Evolutionary conservation across 1,140 invertebrate species (phyloP).

Genomic region (Polypedilum vanderplanki): DNA sequence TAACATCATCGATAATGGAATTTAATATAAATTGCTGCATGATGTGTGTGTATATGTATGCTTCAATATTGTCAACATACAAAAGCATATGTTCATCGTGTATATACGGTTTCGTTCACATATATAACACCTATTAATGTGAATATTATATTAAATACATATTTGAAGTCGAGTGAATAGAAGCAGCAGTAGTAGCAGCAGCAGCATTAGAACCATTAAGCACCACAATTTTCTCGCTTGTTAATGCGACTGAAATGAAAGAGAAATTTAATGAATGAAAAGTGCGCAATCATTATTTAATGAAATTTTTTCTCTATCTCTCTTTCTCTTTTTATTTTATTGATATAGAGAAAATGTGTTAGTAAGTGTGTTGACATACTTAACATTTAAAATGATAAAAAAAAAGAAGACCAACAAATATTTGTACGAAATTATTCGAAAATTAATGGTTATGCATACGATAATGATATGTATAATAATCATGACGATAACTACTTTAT

Average conservation of each 20-base stretch:
- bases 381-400: too few relatives aligned
- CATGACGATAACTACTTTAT: too few relatives aligned
- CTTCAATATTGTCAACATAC: neutral
- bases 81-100: neutral
- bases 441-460: too few relatives aligned
- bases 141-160: neutral
- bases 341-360: too few relatives aligned
- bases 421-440: too few relatives aligned
- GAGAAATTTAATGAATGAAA: constrained; percentile 19
- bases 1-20: constrained; percentile 13
- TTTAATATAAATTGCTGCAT: constrained; percentile 4
- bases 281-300: constrained; percentile 18
- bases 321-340: too few relatives aligned
- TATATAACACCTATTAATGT: neutral
- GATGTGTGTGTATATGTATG: neutral
- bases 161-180: neutral
- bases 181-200: neutral
- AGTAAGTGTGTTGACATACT: too few relatives aligned
- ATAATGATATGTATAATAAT: too few relatives aligned
- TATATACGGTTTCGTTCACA: neutral
- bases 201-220: neutral
- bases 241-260: neutral
- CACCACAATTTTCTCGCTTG: constrained; percentile 10
- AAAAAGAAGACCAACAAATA: too few relatives aligned
- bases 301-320: neutral